phyloP scores from a whole-genome alignment of 2,113 vertebrate genomes.

The Azemiops feae region DNA sequence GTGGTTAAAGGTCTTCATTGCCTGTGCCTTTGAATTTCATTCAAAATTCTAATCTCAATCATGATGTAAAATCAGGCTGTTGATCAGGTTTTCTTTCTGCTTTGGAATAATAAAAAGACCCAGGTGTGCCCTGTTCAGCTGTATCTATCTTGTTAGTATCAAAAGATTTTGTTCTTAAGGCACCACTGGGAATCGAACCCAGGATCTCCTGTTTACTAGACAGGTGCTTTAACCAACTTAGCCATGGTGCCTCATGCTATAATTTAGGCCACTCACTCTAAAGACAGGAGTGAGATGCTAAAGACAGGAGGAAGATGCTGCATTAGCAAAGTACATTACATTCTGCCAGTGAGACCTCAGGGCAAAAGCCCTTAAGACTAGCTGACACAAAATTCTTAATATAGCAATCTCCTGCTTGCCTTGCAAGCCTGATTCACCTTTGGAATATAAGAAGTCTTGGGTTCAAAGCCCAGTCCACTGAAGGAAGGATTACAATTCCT shows the following conservation, averaged over 20 bases:
- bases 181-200: background rate
- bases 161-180: background rate
- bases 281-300: background rate
- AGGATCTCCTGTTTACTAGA: constrained; percentile 1
- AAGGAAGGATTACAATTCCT: background rate
- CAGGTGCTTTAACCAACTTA: constrained; percentile 1
- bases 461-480: background rate
- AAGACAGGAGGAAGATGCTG: background rate
- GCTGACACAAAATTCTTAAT: background rate
- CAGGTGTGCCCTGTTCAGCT: background rate
- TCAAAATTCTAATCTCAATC: background rate
- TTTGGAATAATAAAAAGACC: background rate
- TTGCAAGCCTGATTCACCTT: background rate
- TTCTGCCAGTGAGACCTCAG: background rate
- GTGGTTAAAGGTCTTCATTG: background rate
- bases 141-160: background rate
- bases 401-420: background rate
- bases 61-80: background rate
- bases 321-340: background rate
- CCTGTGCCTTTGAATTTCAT: background rate
- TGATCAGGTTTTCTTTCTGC: background rate
- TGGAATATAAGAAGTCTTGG: background rate
- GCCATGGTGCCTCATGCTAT: background rate
- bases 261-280: background rate
- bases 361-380: background rate